phyloP scores from a whole-genome alignment of 1,140 invertebrate genomes.

The Brachystomella parvula region DNA sequence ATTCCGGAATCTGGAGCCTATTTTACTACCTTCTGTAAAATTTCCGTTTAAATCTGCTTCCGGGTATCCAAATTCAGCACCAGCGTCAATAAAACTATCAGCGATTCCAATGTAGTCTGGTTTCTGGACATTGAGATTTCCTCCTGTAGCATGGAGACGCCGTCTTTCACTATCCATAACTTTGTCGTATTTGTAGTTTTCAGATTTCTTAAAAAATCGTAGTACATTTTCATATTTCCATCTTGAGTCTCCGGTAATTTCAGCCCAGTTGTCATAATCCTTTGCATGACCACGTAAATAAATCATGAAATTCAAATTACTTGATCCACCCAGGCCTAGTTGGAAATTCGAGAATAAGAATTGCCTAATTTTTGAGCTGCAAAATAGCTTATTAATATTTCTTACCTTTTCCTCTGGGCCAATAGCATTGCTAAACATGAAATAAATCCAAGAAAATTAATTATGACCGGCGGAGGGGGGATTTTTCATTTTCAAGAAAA shows the following conservation, averaged over 20 bases:
- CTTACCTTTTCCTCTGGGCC: conserved; percentile 59
- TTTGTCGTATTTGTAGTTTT: conserved; percentile 12
- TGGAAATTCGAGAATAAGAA: background rate
- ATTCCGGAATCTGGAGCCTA: background rate
- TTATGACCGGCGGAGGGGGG: no score
- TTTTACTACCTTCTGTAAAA: conserved; percentile 39
- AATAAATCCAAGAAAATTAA: no score
- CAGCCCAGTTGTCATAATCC: conserved; percentile 17
- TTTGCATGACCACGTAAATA: conserved; percentile 5
- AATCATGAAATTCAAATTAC: conserved; percentile 37
- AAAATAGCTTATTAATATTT: no score
- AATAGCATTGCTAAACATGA: conserved; percentile 48
- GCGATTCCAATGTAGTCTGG: conserved; percentile 18
- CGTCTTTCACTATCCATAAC: background rate
- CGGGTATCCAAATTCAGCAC: conserved; percentile 59
- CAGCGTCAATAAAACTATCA: conserved; percentile 46
- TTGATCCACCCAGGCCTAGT: conserved; percentile 64
- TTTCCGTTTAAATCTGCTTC: conserved; percentile 53
- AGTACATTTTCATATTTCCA: conserved; percentile 20
- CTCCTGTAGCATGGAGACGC: conserved; percentile 17
- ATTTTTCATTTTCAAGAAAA: no score
- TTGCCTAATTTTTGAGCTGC: background rate
- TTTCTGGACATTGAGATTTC: conserved; percentile 11
- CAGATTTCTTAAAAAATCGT: conserved; percentile 10
- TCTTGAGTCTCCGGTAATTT: conserved; percentile 12